Evolutionary conservation across 2,113 vertebrate genomes (phyloP).

Genomic region (Leptodactylus fuscus): DNA sequence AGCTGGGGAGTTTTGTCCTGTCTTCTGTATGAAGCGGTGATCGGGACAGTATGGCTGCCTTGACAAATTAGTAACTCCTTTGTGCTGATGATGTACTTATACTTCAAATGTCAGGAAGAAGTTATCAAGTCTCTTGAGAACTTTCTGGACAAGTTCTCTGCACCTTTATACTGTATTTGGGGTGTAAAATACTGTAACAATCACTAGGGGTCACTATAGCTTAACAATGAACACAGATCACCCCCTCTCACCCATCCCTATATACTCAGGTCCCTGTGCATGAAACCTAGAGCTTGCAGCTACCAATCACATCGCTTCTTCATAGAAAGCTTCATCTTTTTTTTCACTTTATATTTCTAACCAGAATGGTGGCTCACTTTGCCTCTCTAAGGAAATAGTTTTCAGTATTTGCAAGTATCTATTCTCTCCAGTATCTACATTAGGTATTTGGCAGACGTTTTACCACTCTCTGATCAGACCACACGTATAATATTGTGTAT

Average conservation of each 20-base stretch:
- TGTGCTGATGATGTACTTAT: too few relatives aligned
- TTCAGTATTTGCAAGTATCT: not conserved
- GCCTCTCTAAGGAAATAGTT: not conserved
- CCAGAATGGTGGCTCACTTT: not conserved
- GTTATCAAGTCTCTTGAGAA: too few relatives aligned
- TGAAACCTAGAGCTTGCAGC: not conserved
- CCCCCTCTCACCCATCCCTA: too few relatives aligned
- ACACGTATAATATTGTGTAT: not conserved
- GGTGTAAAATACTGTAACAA: not conserved
- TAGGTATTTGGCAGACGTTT: not conserved
- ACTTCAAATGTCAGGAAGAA: too few relatives aligned
- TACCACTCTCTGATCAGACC: not conserved
- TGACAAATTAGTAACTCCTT: too few relatives aligned
- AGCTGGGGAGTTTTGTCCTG: too few relatives aligned
- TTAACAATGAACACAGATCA: not conserved
- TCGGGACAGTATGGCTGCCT: too few relatives aligned
- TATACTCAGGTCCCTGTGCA: not conserved
- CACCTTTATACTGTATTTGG: not conserved
- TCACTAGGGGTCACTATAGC: constrained; percentile 22
- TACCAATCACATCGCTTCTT: not conserved
- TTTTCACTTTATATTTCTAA: not conserved
- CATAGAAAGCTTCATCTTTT: too few relatives aligned
- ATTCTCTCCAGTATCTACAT: not conserved
- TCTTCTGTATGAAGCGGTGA: too few relatives aligned
- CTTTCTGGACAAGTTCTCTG: too few relatives aligned